Evolutionary conservation across 1,140 invertebrate genomes (phyloP).

Genomic region (Polypedilum pembai): DNA sequence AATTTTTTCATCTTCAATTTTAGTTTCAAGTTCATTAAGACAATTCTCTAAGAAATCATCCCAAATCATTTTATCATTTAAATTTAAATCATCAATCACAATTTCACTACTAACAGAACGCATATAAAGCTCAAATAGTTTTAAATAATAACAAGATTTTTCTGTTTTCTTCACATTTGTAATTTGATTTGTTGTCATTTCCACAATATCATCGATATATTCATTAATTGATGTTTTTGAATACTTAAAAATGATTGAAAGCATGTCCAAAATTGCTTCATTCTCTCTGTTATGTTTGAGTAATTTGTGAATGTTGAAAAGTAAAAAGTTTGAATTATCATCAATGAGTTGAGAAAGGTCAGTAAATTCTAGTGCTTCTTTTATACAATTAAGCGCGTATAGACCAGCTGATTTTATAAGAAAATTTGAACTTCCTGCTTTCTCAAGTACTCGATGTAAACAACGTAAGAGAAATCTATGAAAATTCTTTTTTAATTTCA

Average conservation of each 20-base stretch:
- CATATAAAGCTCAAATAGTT: conserved; percentile 40
- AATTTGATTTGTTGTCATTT: conserved; percentile 45
- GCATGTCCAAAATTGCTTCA: conserved; percentile 48
- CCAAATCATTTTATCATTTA: conserved; percentile 28
- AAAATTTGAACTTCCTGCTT: conserved; percentile 34
- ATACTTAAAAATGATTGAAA: conserved; percentile 49
- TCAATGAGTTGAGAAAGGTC: conserved; percentile 45
- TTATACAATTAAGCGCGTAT: conserved; percentile 45
- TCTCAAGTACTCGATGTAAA: conserved; percentile 38
- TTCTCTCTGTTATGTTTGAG: conserved; percentile 44
- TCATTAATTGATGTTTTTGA: conserved; percentile 48
- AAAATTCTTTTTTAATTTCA: conserved; percentile 37
- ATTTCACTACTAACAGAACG: conserved; percentile 34
- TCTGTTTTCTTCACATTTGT: conserved; percentile 34
- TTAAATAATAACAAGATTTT: conserved; percentile 39
- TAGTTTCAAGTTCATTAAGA: not conserved
- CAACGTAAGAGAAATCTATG: conserved; percentile 36
- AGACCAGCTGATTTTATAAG: conserved; percentile 37
- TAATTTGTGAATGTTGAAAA: conserved; percentile 48
- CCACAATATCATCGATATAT: conserved; percentile 48
- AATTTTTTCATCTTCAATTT: not conserved
- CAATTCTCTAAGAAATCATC: not conserved
- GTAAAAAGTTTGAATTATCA: conserved; percentile 50
- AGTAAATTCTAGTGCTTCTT: conserved; percentile 42
- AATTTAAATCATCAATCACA: not conserved